Conservation (phyloP, 1,140 invertebrate species). For the Belonocnema kinseyi region DNA sequence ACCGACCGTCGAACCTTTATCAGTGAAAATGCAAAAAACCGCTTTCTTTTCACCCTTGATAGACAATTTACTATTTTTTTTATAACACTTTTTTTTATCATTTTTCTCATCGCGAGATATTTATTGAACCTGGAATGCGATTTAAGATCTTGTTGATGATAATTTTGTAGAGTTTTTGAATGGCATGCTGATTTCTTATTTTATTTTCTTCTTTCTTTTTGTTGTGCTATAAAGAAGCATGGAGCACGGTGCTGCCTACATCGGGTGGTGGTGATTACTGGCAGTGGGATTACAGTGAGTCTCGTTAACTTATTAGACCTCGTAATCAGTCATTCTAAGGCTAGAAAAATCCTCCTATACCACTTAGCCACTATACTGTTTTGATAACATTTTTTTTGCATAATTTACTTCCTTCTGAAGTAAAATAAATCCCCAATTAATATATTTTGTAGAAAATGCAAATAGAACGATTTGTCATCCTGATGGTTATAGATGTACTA, state of each 20-base stretch:
- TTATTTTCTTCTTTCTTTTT: constrained; percentile 66
- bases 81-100: too few relatives aligned
- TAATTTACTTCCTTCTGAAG: not conserved
- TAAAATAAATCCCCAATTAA: not conserved
- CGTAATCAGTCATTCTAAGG: constrained; percentile 34
- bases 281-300: constrained; percentile 74
- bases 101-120: too few relatives aligned
- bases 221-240: constrained; percentile 69
- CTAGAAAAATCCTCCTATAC: not conserved
- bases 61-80: too few relatives aligned
- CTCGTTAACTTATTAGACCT: constrained; percentile 59
- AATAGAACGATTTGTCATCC: too few relatives aligned
- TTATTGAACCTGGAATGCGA: too few relatives aligned
- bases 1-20: too few relatives aligned
- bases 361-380: not conserved
- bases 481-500: too few relatives aligned
- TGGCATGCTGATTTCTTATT: constrained; percentile 45
- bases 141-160: constrained; percentile 27
- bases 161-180: constrained; percentile 32
- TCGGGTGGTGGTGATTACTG: constrained; percentile 72
- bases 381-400: not conserved
- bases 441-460: not conserved
- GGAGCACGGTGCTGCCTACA: constrained; percentile 74
- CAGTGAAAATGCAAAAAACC: too few relatives aligned
- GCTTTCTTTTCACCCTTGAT: too few relatives aligned